phyloP scores from a whole-genome alignment of 2,113 vertebrate genomes.

The Tichodroma muraria region DNA sequence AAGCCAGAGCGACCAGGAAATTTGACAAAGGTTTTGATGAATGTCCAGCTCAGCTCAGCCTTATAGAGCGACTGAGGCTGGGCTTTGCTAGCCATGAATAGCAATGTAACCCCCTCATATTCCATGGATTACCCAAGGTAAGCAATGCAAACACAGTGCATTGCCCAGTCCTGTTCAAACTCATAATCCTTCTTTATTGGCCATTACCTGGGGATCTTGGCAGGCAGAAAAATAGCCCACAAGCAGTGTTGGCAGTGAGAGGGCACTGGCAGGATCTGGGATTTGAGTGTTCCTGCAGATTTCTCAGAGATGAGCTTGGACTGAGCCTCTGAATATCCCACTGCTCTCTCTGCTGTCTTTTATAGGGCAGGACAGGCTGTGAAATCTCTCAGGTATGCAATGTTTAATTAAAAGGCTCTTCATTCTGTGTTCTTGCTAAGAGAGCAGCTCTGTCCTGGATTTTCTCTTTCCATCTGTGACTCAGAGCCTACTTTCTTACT shows the following conservation, averaged over 20 bases:
- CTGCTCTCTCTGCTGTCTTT: background rate
- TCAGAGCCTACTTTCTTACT: background rate
- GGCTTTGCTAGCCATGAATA: background rate
- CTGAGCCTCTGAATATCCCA: background rate
- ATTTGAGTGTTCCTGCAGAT: background rate
- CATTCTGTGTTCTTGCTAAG: background rate
- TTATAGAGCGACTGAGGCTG: background rate
- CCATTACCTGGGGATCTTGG: background rate
- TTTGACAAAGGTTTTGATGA: constrained; percentile 14
- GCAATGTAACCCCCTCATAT: background rate
- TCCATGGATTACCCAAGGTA: background rate
- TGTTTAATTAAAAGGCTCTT: background rate
- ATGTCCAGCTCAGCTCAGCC: background rate
- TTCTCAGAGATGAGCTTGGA: background rate
- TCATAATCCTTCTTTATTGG: background rate
- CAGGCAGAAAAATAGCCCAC: background rate
- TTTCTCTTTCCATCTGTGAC: background rate
- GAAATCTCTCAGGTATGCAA: background rate
- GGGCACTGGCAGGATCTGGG: background rate
- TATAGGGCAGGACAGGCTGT: background rate
- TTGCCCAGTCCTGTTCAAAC: background rate
- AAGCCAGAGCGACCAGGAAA: background rate
- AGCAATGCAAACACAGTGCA: background rate
- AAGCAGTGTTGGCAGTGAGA: background rate
- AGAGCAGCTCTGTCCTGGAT: background rate